Base-by-base conservation (phyloP, 2,797 vertebrate genomes). In the Amniataba percoides region DNA sequence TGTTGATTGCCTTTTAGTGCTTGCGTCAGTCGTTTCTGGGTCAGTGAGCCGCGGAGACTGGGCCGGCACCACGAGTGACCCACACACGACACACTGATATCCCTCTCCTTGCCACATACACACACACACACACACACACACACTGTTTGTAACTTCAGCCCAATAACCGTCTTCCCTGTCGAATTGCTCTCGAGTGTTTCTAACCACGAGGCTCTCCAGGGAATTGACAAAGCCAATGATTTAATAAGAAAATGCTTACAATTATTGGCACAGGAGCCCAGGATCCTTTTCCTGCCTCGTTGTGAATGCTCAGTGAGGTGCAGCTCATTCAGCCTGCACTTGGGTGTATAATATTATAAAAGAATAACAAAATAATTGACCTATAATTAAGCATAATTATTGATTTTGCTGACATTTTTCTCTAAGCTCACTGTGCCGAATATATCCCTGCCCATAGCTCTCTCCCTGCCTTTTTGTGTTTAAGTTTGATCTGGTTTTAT, bases 1-100 rank as follows among this genome's bases (percentile, higher is more conserved):
- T 81, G 88, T 86, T 87, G 89, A 92, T 92, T 83, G 76, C 80
- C 75, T 88, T 86, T 93, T 91, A 93, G 89, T 91, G 92, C 90
- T 89, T 72, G 69, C 89, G 85, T 92, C 89, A 89, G 90, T 91
- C 25, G 78, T 93, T 94, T 93, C 72, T 85, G 85, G 92, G 90
- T 94, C 91, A 93, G 63, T 86, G 87, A 93, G 82, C 86, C 59
- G 71, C 25, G 43, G 56, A 65, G 66, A 65, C 78, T 87, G 84
- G 78, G 74, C 82, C 62, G 27, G 57, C 62, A 87, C 73, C 79
- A 91, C 39, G 62, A 73, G 16, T 64, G 62, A 85, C 43, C 48
- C 75, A 62, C 34, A 56, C 31, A 61, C 13, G 21, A 75, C 25
- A 46, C 67, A 42, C n/a, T 51, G 34, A 55, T 12, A 66, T 61